A percentile compares a stretch with the other conserved stretches of the same genome.
Conservation (phyloP, 2,797 vertebrate genomes). For the Momotus momota region DNA sequence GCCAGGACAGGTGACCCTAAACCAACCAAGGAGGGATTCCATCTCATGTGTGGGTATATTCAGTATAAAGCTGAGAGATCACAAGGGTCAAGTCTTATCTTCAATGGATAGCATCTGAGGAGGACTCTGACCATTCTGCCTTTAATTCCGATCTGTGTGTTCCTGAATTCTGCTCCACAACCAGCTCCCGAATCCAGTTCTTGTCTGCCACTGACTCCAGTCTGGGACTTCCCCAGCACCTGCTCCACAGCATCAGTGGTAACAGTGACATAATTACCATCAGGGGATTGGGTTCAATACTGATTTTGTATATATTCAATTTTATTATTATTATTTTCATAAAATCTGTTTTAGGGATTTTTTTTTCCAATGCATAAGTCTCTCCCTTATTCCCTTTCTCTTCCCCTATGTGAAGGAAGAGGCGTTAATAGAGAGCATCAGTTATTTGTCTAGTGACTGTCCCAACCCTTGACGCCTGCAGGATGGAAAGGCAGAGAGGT, state of each 20-base stretch:
- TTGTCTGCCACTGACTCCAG: neutral
- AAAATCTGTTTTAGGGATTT: neutral
- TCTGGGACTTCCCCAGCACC: neutral
- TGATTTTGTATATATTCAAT: neutral
- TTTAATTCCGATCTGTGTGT: neutral
- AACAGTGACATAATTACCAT: neutral
- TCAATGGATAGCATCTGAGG: neutral
- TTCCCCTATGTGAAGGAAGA: neutral
- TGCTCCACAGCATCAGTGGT: neutral
- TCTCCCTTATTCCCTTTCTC: neutral
- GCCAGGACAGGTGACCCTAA: neutral
- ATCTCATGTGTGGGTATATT: neutral
- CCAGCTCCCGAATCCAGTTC: neutral
- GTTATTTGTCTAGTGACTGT: neutral
- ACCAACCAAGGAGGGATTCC: neutral
- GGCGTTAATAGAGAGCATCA: neutral
- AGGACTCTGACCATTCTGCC: neutral
- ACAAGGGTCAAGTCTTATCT: neutral
- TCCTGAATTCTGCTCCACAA: neutral
- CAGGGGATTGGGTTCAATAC: neutral
- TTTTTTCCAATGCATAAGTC: neutral
- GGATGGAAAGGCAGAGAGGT: neutral
- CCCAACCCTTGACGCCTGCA: neutral
- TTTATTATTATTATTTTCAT: neutral
- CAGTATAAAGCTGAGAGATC: neutral